These are phyloP conservation scores for Melopsittacus undulatus DNA, from an alignment of 2,797 vertebrate species.

Conservation along the genomic window DNA sequence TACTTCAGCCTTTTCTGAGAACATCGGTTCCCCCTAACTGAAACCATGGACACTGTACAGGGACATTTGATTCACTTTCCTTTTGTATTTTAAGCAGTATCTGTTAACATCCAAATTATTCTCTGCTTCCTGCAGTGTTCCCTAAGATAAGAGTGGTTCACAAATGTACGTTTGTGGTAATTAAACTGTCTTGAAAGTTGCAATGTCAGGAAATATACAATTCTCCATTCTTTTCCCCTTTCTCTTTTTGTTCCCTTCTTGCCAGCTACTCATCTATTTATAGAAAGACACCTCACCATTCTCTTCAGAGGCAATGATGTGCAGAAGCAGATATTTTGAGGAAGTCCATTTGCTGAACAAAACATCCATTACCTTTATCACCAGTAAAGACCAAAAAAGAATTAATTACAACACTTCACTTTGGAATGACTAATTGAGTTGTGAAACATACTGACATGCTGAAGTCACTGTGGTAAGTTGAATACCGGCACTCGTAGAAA, in stretches of 20 bases:
- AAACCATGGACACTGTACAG: neutral
- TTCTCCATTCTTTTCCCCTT: neutral
- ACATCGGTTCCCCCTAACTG: neutral
- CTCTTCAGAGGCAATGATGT: constrained; percentile 58
- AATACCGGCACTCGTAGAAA: constrained; percentile 35
- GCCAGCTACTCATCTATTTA: constrained; percentile 64
- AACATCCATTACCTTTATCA: constrained; percentile 75
- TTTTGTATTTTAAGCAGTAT: neutral
- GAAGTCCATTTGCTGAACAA: constrained; percentile 72
- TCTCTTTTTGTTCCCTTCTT: neutral
- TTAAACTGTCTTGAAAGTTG: constrained; percentile 66
- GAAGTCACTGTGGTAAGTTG: constrained; percentile 50
- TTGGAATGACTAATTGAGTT: constrained; percentile 71
- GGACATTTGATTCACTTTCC: neutral
- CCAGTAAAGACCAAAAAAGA: constrained; percentile 61
- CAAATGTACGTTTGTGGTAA: constrained; percentile 64
- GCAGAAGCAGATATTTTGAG: constrained; percentile 68
- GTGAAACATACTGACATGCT: constrained; percentile 55
- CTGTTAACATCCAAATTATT: constrained; percentile 48
- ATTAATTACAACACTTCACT: constrained; percentile 71
- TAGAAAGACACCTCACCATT: constrained; percentile 54
- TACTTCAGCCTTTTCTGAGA: neutral
- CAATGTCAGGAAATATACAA: constrained; percentile 68
- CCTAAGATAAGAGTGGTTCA: constrained; percentile 52
- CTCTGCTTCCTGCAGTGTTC: constrained; percentile 61